These are phyloP conservation scores for Varecia variegata DNA, from an alignment of 2,797 vertebrate genomes.

Conservation along the genomic window DNA sequence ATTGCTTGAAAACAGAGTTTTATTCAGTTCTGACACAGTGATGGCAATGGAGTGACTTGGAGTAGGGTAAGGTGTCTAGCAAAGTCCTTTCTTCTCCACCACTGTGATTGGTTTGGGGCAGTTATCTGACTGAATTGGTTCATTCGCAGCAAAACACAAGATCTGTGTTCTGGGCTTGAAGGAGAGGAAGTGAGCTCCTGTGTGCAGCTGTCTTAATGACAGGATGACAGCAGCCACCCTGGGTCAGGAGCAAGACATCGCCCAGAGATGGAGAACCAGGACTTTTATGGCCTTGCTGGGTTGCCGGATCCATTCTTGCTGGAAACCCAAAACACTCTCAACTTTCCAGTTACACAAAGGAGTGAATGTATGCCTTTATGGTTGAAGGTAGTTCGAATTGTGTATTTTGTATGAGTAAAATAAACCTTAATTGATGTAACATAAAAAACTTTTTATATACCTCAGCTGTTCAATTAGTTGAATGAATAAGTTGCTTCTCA, in stretches of 20 bases:
- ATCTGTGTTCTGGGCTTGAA: background rate
- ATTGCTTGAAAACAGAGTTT: background rate
- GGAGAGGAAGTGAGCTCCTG: background rate
- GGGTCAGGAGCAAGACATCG: background rate
- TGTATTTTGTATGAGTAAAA: background rate
- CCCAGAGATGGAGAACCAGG: background rate
- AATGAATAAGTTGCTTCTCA: background rate
- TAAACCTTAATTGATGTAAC: background rate
- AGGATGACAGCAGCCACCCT: background rate
- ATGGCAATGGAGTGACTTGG: background rate
- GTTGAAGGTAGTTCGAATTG: background rate
- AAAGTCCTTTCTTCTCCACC: background rate
- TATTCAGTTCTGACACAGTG: background rate
- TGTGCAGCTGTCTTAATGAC: background rate
- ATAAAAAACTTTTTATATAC: background rate
- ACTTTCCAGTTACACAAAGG: background rate
- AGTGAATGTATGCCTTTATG: background rate
- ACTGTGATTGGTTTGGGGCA: background rate
- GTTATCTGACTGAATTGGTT: background rate
- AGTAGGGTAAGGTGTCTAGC: background rate
- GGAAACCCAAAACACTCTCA: background rate
- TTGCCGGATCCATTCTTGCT: background rate
- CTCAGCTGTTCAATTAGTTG: background rate
- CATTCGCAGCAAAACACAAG: background rate
- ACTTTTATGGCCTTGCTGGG: background rate